Conservation (phyloP, 2,113 vertebrate species). For the Ceuthmochares aereus region DNA sequence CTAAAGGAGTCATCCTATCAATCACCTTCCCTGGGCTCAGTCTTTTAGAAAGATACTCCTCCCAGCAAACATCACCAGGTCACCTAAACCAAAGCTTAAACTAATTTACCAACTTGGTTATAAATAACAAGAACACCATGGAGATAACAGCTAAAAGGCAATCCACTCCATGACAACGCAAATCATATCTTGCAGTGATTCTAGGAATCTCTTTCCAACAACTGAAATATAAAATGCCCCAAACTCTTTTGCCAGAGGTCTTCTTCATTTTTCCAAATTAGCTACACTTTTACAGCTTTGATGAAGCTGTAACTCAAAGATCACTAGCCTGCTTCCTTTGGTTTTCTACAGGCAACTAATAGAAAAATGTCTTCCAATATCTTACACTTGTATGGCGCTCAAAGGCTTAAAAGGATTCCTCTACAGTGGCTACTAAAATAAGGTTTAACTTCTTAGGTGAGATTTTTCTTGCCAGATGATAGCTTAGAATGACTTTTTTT, state of each 20-base stretch:
- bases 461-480: slow-evolving; percentile 50
- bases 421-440: slow-evolving; percentile 37
- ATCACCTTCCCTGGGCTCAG: not conserved
- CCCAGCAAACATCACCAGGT: not conserved
- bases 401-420: slow-evolving; percentile 1
- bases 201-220: not conserved
- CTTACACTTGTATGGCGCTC: not conserved
- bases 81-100: not conserved
- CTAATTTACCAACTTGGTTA: not conserved
- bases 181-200: not conserved
- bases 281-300: not conserved
- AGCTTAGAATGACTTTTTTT: not conserved
- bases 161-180: not conserved
- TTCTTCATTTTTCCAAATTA: not conserved
- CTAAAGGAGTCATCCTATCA: not conserved
- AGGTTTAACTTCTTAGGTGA: slow-evolving; percentile 27
- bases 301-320: not conserved
- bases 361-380: not conserved
- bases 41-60: not conserved
- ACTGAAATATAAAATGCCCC: not conserved
- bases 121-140: not conserved
- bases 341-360: not conserved
- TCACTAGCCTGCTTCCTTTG: not conserved
- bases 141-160: not conserved
- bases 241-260: not conserved